A percentile compares a stretch with the other conserved stretches of the same genome.
Evolutionary conservation across 2,888 invertebrate species (phyloP).

Genomic region (Margaritifera margaritifera): DNA sequence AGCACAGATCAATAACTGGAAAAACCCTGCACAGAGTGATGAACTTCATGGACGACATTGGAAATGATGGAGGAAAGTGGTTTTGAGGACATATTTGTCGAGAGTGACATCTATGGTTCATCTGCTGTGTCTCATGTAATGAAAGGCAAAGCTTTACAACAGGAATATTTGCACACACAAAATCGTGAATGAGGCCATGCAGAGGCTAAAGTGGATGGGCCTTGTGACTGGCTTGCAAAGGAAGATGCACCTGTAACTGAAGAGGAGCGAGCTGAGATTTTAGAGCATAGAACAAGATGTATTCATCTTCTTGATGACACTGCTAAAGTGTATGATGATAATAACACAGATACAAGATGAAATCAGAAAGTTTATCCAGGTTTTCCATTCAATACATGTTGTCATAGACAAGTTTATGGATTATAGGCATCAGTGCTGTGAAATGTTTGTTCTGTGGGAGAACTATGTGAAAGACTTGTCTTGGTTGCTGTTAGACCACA

Average conservation of each 20-base stretch:
- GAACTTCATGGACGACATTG: constrained; percentile 20
- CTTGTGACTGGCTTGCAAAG: constrained; percentile 6
- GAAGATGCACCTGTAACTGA: not conserved
- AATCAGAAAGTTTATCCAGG: not conserved
- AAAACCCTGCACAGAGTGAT: constrained; percentile 17
- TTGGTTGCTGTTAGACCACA: constrained; percentile 6
- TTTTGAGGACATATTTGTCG: constrained; percentile 3
- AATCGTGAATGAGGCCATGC: constrained; percentile 11
- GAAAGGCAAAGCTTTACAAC: constrained; percentile 20
- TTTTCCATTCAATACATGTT: not conserved
- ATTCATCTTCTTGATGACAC: not conserved
- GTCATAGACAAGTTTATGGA: not conserved
- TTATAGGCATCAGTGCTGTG: not conserved
- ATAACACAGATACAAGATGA: not conserved
- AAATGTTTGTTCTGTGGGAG: constrained; percentile 6
- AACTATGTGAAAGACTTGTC: constrained; percentile 7
- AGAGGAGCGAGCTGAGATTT: not conserved
- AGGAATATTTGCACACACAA: constrained; percentile 14
- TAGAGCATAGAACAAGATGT: not conserved
- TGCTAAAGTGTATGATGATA: constrained; percentile 1
- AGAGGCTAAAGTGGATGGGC: constrained; percentile 3
- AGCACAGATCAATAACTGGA: constrained; percentile 21
- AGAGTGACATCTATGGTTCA: constrained; percentile 13
- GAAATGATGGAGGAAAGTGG: constrained; percentile 5
- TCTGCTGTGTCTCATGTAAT: constrained; percentile 9